phyloP scores from a whole-genome alignment of 2,113 vertebrate species.

The Daphoenositta chrysoptera region DNA sequence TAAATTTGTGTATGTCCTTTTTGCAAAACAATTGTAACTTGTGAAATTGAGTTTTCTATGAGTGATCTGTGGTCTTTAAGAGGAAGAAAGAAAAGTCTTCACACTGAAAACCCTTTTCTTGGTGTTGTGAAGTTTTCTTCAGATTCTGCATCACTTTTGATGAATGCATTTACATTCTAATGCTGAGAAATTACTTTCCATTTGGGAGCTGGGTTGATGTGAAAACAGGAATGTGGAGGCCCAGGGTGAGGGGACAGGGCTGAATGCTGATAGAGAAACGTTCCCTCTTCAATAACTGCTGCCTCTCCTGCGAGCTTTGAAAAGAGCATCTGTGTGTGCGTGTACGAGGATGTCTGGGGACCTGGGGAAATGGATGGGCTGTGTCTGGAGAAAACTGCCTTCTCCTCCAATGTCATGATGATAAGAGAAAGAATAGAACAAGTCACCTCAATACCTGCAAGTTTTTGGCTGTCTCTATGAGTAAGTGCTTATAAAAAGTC shows the following conservation, averaged over 20 bases:
- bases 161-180: constrained; percentile 71
- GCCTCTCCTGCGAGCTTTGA: background rate
- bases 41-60: background rate
- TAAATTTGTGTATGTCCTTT: background rate
- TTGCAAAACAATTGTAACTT: background rate
- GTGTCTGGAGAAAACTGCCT: background rate
- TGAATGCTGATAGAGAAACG: constrained; percentile 47
- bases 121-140: background rate
- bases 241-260: constrained; percentile 50
- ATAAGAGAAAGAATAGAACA: background rate
- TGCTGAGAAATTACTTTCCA: constrained; percentile 75
- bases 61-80: background rate
- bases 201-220: constrained; percentile 66
- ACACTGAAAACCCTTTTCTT: background rate
- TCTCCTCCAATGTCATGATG: background rate
- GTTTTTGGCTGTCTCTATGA: background rate
- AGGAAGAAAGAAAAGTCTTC: background rate
- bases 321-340: background rate
- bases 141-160: constrained; percentile 45
- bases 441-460: background rate
- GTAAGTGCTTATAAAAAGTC: background rate
- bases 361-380: background rate
- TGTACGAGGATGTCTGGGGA: background rate
- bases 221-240: constrained; percentile 73
- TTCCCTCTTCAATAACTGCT: constrained; percentile 19